Evolutionary conservation across 2,797 vertebrate species (phyloP), one percentile per base, ranked within the genome.

Genomic region (Kryptopterus vitreolus): DNA sequence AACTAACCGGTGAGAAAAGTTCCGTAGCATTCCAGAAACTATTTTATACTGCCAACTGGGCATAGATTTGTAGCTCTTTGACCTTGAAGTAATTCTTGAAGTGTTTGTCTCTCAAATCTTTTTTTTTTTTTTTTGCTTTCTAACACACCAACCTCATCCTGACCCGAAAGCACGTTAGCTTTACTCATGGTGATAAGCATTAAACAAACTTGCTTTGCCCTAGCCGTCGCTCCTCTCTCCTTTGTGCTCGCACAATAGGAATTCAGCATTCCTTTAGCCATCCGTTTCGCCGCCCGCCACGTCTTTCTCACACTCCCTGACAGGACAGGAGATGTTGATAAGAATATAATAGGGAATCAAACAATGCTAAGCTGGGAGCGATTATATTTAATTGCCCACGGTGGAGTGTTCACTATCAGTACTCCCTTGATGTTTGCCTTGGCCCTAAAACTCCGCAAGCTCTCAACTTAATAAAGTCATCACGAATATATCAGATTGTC

Each of bases 391-490:
- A 90, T 90, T 88, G 87, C 90, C 80, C 81, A 78, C 69, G 84
- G 85, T 84, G n/a, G 84, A 88, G 88, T 78, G 82, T 88, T 92
- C 77, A 76, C 89, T 93, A 92, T 92, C 91, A 92, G 90, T 85
- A 68, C 86, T 89, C 88, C 89, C 91, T 91, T 90, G 76, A 29
- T 93, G 86, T 95, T 94, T 94, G 89, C 86, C 89, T 95, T 95
- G 92, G 94, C 93, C 83, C 58, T 65, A 75, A 89, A 88, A 82
- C 61, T 86, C 87, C 85, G 87, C 58, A 31, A 86, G 88, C 84
- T 90, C 90, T 92, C 86, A 68, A 83, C 89, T 90, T 92, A 92
- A 91, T 92, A 92, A 92, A 92, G 91, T 92, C 86, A 86, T 92
- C 89, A 89, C 87, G 88, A 91, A 90, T 87, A 90, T 88, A 87